These are phyloP conservation scores for Siphlonurus alternatus DNA, from an alignment of 2,888 invertebrate genomes.

Conservation along the genomic window DNA sequence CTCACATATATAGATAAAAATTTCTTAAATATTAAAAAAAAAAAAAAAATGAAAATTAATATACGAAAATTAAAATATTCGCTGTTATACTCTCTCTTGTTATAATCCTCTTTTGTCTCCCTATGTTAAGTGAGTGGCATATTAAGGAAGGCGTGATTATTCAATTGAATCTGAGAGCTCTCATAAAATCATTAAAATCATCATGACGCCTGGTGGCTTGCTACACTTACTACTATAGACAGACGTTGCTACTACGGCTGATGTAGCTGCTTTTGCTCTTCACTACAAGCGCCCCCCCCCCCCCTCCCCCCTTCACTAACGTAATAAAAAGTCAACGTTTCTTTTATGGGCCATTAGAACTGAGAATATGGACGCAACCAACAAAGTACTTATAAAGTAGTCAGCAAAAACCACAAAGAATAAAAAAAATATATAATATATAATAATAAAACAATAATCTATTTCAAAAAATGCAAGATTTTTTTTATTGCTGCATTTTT, in stretches of 20 bases:
- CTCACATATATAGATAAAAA: too few species aligned
- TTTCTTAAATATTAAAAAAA: too few species aligned
- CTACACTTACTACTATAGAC: not conserved
- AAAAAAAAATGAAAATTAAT: too few species aligned
- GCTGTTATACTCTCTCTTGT: too few species aligned
- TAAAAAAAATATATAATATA: too few species aligned
- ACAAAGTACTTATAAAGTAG: conserved; percentile 4
- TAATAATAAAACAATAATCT: not conserved
- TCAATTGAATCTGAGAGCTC: not conserved
- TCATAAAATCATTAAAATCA: not conserved
- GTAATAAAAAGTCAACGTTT: conserved; percentile 1
- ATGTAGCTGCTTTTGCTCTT: too few species aligned
- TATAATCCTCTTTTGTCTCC: not conserved
- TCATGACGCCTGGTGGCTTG: not conserved
- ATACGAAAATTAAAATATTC: too few species aligned
- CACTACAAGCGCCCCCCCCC: too few species aligned
- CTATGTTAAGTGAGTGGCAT: not conserved
- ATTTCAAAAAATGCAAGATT: not conserved
- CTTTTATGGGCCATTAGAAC: conserved; percentile 1
- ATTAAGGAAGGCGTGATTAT: not conserved
- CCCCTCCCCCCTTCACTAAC: too few species aligned
- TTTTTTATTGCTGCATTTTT: too few species aligned
- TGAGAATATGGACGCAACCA: not conserved
- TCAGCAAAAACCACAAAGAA: not conserved
- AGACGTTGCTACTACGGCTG: not conserved